Base-by-base conservation (phyloP, 2,888 invertebrate genomes). In the Platynereis dumerilii region DNA sequence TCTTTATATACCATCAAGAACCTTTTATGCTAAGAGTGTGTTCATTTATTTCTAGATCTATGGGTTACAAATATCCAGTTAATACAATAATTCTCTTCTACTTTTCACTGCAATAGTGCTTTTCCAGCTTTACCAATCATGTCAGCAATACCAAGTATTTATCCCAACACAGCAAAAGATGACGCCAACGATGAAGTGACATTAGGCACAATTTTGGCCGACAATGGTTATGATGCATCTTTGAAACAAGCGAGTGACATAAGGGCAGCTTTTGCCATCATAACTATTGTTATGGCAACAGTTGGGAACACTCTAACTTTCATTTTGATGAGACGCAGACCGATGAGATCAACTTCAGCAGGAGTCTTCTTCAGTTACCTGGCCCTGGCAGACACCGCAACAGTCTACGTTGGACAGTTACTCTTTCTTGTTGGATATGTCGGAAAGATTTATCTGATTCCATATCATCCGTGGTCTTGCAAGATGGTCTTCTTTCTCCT, bases 331-430 rank as follows among this genome's bases (percentile, higher is more conserved):
- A 27, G 42, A 12, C 42, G 44, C 2, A 61, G 34, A 24, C 5
- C 58, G 12, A 29, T 66, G 66, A 27, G 62, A 20, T 34, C 15
- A 17, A 48, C 62, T 12, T 56, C 66, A 24, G 29, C 66, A 17
- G 57, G 56, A 10, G 56, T 56, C 28, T 66, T 48, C 28, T 56
- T 66, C 24, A 27, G 58, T 3, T 53, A 39, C 17, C 53, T 66
- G 29, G 62, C 66, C 42, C 20, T 62, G 10, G 57, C 62, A 12
- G 66, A 66, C 58, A 61, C 66, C 3, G n/a, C n/a, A 2, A 55
- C 58, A 2, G 44, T 66, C 2, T 58, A 63, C 17, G 27, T 44
- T 12, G 62, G 60, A 1, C 60, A 44, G n/a, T 24, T 66, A 3
- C 45, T 60, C 12, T 29, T 28, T 17, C 15, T 65, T 1, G 26